Evolutionary conservation across 2,888 invertebrate genomes (phyloP).

Genomic region (Nomada lathburiana): DNA sequence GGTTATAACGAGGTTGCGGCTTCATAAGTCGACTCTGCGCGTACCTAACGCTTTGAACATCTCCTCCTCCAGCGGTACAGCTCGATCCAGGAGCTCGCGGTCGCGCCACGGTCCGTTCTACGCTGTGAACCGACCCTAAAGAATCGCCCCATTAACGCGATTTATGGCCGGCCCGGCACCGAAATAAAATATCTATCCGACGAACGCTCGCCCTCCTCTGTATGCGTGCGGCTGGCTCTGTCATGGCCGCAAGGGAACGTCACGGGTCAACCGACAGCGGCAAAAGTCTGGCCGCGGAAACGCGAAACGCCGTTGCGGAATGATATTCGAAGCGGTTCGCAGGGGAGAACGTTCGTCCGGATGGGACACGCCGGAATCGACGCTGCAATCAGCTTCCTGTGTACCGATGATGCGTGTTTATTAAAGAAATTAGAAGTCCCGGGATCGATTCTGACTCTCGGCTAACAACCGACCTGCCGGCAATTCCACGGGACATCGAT

Average conservation of each 20-base stretch:
- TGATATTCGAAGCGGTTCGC: constrained; percentile 32
- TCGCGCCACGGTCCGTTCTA: constrained; percentile 43
- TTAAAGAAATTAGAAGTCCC: constrained; percentile 42
- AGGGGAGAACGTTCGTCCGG: not conserved
- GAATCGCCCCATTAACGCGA: constrained; percentile 80
- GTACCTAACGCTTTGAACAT: constrained; percentile 56
- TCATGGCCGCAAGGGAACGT: constrained; percentile 58
- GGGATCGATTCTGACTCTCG: constrained; percentile 1
- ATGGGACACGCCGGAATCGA: constrained; percentile 8
- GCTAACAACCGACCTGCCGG: not conserved
- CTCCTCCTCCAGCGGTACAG: constrained; percentile 12
- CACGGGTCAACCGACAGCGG: constrained; percentile 49
- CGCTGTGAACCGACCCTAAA: constrained; percentile 70
- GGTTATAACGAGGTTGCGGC: constrained; percentile 79
- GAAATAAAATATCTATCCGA: constrained; percentile 75
- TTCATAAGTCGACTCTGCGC: constrained; percentile 79
- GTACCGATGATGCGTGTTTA: constrained; percentile 48
- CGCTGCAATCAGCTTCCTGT: constrained; percentile 20
- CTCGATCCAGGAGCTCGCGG: constrained; percentile 40
- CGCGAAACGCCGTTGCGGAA: constrained; percentile 36
- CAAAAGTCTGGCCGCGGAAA: constrained; percentile 41
- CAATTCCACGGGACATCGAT: not conserved
- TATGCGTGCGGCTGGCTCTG: constrained; percentile 47
- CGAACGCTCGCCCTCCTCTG: constrained; percentile 22
- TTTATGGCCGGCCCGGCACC: constrained; percentile 72